phyloP scores from a whole-genome alignment of 2,888 invertebrate genomes.

The Gastrophysa polygoni region DNA sequence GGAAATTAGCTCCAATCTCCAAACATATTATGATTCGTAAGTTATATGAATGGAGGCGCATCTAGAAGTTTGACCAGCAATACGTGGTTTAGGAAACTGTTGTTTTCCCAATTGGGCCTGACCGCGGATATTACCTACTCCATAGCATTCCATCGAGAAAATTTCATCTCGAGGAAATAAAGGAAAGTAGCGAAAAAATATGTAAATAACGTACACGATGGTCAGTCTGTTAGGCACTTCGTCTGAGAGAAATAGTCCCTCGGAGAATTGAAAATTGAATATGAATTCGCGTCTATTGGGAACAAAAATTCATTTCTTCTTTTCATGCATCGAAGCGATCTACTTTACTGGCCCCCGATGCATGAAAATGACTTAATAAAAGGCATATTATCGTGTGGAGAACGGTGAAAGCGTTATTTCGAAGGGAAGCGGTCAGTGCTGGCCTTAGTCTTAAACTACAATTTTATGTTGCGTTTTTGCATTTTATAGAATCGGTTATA shows the following conservation, averaged over 20 bases:
- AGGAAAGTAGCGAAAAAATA: neutral
- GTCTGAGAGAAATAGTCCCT: conserved; percentile 25
- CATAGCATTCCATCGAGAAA: neutral
- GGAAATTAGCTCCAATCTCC: too few species aligned
- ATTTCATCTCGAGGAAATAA: neutral
- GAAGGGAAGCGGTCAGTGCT: conserved; percentile 40
- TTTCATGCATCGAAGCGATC: conserved; percentile 20
- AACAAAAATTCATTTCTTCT: conserved; percentile 18
- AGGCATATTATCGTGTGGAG: conserved; percentile 23
- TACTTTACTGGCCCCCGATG: conserved; percentile 15
- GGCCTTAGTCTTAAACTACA: conserved; percentile 44
- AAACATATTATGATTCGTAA: too few species aligned
- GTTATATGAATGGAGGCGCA: too few species aligned
- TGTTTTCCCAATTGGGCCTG: neutral
- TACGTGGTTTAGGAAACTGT: too few species aligned
- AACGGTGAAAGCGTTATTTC: conserved; percentile 9
- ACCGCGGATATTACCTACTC: neutral
- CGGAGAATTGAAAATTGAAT: conserved; percentile 31
- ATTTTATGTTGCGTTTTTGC: conserved; percentile 47
- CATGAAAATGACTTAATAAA: conserved; percentile 36
- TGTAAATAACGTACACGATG: neutral
- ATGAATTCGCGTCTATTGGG: conserved; percentile 34
- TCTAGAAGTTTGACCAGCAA: too few species aligned
- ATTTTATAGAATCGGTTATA: conserved; percentile 50
- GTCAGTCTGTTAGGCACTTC: neutral